Evolutionary conservation across 2,888 invertebrate species (phyloP).

Genomic region (Heliconius hortense): DNA sequence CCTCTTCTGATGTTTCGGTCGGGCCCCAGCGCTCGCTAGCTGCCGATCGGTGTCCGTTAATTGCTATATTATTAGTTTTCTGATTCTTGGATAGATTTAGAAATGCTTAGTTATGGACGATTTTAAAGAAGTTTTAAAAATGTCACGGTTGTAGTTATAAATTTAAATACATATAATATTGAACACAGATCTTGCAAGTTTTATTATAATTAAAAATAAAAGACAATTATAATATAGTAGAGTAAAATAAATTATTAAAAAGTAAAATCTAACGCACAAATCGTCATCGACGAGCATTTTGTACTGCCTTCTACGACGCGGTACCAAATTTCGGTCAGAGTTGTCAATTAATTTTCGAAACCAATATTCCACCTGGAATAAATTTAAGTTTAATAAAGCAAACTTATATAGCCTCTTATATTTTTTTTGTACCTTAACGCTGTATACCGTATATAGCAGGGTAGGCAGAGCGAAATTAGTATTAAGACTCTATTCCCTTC

Average conservation of each 20-base stretch:
- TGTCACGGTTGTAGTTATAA: too few species aligned
- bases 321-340: constrained; percentile 60
- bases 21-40: constrained; percentile 79
- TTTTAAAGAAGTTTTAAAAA: neutral
- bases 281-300: constrained; percentile 68
- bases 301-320: constrained; percentile 70
- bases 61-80: constrained; percentile 26
- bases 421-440: neutral
- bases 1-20: constrained; percentile 58
- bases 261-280: constrained; percentile 65
- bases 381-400: neutral
- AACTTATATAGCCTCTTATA: too few species aligned
- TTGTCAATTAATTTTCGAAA: constrained; percentile 74
- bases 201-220: neutral
- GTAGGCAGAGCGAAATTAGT: neutral
- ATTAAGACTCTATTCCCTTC: too few species aligned
- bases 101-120: neutral
- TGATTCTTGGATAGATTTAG: constrained; percentile 1
- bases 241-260: neutral
- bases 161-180: neutral
- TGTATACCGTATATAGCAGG: neutral
- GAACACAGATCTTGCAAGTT: neutral
- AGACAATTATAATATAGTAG: neutral
- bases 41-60: constrained; percentile 77
- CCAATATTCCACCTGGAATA: constrained; percentile 72